phyloP scores from a whole-genome alignment of 2,797 vertebrate genomes.

The Notamacropus eugenii region DNA sequence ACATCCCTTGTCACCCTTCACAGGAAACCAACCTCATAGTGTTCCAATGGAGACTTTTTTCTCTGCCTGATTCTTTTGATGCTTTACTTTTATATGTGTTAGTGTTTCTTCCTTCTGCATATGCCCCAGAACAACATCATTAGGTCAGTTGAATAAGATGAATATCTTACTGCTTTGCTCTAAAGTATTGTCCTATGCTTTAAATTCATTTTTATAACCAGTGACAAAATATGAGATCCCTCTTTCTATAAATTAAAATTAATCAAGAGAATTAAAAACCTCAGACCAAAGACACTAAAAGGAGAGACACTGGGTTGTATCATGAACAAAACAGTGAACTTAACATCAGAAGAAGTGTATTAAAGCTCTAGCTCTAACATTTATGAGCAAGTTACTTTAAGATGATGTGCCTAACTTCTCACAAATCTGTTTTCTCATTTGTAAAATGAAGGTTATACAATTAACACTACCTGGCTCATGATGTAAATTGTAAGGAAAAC shows the following conservation, averaged over 20 bases:
- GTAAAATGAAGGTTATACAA: neutral
- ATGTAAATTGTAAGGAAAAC: neutral
- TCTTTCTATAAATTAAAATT: neutral
- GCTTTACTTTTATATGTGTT: neutral
- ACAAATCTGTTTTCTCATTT: neutral
- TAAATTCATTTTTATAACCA: neutral
- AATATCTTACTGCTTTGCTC: neutral
- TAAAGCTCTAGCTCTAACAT: neutral
- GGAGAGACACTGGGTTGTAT: neutral
- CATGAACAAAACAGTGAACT: neutral
- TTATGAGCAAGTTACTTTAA: neutral
- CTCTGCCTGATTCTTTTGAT: slow-evolving; percentile 28
- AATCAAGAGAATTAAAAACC: neutral
- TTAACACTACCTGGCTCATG: neutral
- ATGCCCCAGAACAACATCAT: neutral
- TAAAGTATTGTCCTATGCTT: neutral
- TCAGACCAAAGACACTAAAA: neutral
- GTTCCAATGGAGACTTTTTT: neutral
- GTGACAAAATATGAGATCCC: neutral
- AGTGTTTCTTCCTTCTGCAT: neutral
- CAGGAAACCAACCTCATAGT: neutral
- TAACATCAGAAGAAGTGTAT: neutral
- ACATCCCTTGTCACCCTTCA: neutral
- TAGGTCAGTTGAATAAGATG: neutral
- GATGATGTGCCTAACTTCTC: neutral